Conservation (phyloP, 2,888 invertebrate species). For the Caenorhabditis sp. region DNA sequence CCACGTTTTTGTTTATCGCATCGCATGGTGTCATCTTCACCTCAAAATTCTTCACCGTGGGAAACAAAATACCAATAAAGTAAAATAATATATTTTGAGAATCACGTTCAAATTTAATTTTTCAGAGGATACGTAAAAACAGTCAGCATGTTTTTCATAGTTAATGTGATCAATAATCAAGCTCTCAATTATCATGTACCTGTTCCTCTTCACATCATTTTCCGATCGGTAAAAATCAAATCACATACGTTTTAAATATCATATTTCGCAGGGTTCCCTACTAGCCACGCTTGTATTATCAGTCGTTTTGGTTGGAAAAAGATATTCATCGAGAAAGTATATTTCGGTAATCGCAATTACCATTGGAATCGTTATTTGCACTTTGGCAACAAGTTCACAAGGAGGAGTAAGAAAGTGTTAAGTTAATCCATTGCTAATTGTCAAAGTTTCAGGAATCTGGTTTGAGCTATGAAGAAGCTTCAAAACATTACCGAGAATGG, state of each 20-base stretch:
- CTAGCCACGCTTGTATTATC: constrained; percentile 97
- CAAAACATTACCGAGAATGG: constrained; percentile 67
- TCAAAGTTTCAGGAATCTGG: too few species aligned
- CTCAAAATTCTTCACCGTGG: constrained; percentile 82
- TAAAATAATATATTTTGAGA: too few species aligned
- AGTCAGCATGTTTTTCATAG: constrained; percentile 88
- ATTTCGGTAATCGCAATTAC: constrained; percentile 91
- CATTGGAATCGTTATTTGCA: constrained; percentile 89
- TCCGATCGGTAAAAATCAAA: constrained; percentile 82
- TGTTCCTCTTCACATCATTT: constrained; percentile 98
- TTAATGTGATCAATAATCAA: constrained; percentile 87
- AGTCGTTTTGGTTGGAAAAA: constrained; percentile 85
- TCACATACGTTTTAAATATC: constrained; percentile 5
- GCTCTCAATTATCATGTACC: constrained; percentile 95
- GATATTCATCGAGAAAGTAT: constrained; percentile 81
- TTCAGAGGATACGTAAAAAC: constrained; percentile 81
- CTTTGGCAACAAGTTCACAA: constrained; percentile 76
- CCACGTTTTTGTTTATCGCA: constrained; percentile 90
- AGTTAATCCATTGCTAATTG: too few species aligned
- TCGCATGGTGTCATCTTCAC: constrained; percentile 85
- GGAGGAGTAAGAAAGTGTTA: too few species aligned
- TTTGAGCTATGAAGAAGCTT: constrained; percentile 60
- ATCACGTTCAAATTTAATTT: constrained; percentile 37
- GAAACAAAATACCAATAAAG: constrained; percentile 78
- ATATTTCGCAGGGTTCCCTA: constrained; percentile 81